Conservation (phyloP, 2,797 vertebrate species). For the Enoplosus armatus region DNA sequence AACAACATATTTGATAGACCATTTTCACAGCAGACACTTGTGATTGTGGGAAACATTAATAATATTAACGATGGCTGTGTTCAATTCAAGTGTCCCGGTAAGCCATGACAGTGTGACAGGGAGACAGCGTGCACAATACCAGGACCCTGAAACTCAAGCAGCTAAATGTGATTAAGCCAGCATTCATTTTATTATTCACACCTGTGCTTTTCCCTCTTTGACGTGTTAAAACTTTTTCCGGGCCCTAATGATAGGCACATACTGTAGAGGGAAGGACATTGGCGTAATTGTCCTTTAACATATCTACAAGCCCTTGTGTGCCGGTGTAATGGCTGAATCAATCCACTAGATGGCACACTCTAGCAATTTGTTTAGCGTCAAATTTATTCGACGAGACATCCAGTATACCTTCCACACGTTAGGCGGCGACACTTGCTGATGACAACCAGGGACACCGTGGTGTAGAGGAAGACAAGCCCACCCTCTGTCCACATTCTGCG, state of each 20-base stretch:
- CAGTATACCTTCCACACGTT: background rate
- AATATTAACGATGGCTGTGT: background rate
- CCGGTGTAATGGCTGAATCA: accelerated
- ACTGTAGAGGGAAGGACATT: background rate
- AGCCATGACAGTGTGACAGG: background rate
- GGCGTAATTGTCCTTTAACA: background rate
- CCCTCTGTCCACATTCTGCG: constrained; percentile 70
- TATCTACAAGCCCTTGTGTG: accelerated
- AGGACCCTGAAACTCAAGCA: background rate
- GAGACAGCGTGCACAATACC: too few relatives aligned
- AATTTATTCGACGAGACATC: accelerated
- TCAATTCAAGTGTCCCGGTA: background rate
- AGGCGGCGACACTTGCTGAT: constrained; percentile 27
- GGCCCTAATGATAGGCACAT: background rate
- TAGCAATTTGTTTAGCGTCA: background rate
- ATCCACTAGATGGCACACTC: constrained; percentile 52
- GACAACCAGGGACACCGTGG: accelerated
- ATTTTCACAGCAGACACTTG: background rate
- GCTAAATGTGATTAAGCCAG: background rate
- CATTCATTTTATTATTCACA: background rate
- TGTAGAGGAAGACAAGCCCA: constrained; percentile 60
- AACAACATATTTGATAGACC: background rate
- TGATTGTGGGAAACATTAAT: background rate
- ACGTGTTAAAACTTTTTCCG: background rate
- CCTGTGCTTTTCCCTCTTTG: background rate